These are phyloP conservation scores for Latrodectus geometricus DNA, from an alignment of 1,140 invertebrate genomes.

Conservation along the genomic window DNA sequence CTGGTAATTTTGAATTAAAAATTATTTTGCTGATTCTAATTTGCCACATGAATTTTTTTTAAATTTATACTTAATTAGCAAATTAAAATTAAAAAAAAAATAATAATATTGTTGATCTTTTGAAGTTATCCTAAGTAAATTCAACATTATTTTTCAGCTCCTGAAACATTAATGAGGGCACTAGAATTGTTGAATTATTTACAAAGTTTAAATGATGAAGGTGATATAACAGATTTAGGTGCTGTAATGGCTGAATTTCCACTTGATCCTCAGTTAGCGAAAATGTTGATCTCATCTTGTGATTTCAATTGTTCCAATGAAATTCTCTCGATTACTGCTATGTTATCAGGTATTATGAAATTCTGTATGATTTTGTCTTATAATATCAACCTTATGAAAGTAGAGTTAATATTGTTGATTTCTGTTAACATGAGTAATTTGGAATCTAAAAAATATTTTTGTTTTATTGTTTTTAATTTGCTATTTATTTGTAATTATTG, in stretches of 20 bases:
- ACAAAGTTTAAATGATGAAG: conserved; percentile 94
- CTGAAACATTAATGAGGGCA: conserved; percentile 99
- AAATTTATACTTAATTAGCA: too few relatives aligned
- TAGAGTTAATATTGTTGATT: neutral
- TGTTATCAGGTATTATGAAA: conserved; percentile 88
- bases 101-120: too few relatives aligned
- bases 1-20: too few relatives aligned
- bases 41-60: too few relatives aligned
- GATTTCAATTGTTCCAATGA: conserved; percentile 99
- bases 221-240: conserved; percentile 94
- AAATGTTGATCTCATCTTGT: conserved; percentile 96
- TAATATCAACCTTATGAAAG: neutral
- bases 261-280: conserved; percentile 97
- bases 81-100: too few relatives aligned
- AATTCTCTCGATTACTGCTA: conserved; percentile 98
- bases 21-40: too few relatives aligned
- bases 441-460: neutral
- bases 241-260: conserved; percentile 99
- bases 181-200: conserved; percentile 98
- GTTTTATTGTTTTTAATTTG: neutral
- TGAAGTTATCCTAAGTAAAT: neutral
- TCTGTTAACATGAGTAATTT: neutral
- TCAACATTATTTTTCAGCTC: conserved; percentile 75
- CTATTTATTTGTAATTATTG: neutral
- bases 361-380: neutral